Percentiles rank a stretch among this genome's conserved stretches.
Conservation (phyloP, 2,888 invertebrate species). For the Drosophila quinaria region DNA sequence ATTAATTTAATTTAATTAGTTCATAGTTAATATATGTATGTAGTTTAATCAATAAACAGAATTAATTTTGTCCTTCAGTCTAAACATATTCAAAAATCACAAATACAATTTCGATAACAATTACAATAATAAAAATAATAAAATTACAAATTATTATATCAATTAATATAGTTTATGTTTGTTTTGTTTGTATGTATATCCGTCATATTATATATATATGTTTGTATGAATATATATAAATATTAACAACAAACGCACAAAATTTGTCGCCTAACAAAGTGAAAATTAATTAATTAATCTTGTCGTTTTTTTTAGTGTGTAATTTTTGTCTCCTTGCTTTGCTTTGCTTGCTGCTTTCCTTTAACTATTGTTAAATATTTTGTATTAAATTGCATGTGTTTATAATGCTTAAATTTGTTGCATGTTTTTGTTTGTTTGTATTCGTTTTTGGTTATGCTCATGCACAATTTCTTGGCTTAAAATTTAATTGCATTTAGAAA, state of each 20-base stretch:
- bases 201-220: constrained; percentile 34
- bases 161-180: constrained; percentile 51
- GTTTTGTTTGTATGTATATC: constrained; percentile 24
- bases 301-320: constrained; percentile 21
- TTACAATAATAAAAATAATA: constrained; percentile 80
- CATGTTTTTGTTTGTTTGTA: constrained; percentile 26
- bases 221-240: constrained; percentile 49
- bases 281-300: constrained; percentile 42
- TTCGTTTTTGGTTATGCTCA: constrained; percentile 68
- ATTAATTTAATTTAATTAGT: constrained; percentile 66
- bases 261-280: constrained; percentile 40
- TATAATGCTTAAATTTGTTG: constrained; percentile 39
- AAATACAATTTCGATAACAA: constrained; percentile 81
- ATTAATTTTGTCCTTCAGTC: constrained; percentile 80
- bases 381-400: constrained; percentile 36
- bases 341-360: constrained; percentile 54
- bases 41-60: constrained; percentile 65
- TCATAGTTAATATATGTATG: constrained; percentile 54
- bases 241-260: constrained; percentile 60
- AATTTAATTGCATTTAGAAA: constrained; percentile 67
- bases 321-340: constrained; percentile 51
- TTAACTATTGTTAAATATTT: constrained; percentile 41
- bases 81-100: constrained; percentile 81
- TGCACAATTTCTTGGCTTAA: constrained; percentile 66
- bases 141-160: constrained; percentile 69